A percentile compares a stretch with the other conserved stretches of the same genome.
phyloP scores from a whole-genome alignment of 2,797 vertebrate species.

The Podarcis lilfordi region DNA sequence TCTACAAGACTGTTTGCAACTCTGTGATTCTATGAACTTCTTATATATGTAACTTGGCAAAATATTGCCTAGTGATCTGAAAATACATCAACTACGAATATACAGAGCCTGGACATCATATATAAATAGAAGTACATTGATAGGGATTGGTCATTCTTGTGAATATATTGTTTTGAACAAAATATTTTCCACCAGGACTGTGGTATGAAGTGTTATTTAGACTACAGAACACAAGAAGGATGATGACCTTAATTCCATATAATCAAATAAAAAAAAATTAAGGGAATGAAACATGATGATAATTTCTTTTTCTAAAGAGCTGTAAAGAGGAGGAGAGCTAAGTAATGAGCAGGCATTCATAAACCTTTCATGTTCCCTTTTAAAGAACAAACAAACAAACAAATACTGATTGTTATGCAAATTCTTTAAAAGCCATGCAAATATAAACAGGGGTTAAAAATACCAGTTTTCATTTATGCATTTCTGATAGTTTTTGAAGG shows the following conservation, averaged over 20 bases:
- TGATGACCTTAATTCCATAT: conserved; percentile 21
- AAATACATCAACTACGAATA: not conserved
- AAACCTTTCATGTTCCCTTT: conserved; percentile 16
- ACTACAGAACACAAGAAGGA: not conserved
- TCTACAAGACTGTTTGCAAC: too few relatives aligned
- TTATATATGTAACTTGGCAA: not conserved
- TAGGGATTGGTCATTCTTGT: not conserved
- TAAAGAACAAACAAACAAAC: not conserved
- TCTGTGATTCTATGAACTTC: not conserved
- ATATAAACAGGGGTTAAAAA: conserved; percentile 6
- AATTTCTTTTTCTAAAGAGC: conserved; percentile 27
- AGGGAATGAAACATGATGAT: conserved; percentile 23
- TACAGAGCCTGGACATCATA: not conserved
- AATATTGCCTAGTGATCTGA: not conserved
- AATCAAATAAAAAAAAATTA: conserved; percentile 20
- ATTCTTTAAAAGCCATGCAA: conserved; percentile 2
- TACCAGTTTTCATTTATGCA: conserved; percentile 45
- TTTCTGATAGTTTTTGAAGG: conserved; percentile 42
- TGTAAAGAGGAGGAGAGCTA: not conserved
- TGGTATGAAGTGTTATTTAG: not conserved
- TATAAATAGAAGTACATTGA: not conserved
- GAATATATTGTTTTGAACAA: not conserved
- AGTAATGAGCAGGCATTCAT: not conserved
- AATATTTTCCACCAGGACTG: not conserved
- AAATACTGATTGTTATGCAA: conserved; percentile 9